Conservation (phyloP, 1,140 invertebrate species). For the Meloidogyne hapla region DNA sequence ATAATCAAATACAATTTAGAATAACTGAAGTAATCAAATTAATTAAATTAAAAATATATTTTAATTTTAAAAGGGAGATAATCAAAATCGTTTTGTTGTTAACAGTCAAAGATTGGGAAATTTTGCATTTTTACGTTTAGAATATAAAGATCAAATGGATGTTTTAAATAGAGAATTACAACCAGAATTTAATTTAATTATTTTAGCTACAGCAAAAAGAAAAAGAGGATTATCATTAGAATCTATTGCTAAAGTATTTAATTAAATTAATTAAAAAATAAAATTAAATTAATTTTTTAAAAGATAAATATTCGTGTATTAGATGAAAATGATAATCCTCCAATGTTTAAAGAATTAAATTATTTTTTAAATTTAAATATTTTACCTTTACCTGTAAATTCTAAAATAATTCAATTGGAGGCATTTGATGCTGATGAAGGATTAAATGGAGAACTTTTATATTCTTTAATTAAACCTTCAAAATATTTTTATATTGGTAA, state of each 20-base stretch:
- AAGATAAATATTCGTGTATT: conserved; percentile 36
- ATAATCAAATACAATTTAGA: conserved; percentile 46
- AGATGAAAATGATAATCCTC: conserved; percentile 48
- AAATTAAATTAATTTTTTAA: not conserved
- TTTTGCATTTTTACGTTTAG: conserved; percentile 50
- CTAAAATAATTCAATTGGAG: conserved; percentile 40
- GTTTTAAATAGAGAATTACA: conserved; percentile 51
- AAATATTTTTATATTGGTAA: conserved; percentile 42
- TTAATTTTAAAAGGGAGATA: conserved; percentile 40
- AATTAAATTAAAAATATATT: conserved; percentile 8
- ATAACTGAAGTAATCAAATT: conserved; percentile 40
- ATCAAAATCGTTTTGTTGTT: conserved; percentile 38
- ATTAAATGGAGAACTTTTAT: conserved; percentile 49
- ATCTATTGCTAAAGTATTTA: conserved; percentile 30
- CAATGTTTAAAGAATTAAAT: conserved; percentile 43
- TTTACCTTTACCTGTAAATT: conserved; percentile 41
- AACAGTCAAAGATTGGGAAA: conserved; percentile 38
- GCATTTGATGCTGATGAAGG: conserved; percentile 52
- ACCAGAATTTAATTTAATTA: conserved; percentile 37
- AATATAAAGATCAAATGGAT: conserved; percentile 39
- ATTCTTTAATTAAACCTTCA: conserved; percentile 29
- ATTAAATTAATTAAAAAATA: too few relatives aligned
- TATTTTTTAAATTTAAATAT: conserved; percentile 45
- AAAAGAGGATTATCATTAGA: conserved; percentile 47
- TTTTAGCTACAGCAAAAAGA: conserved; percentile 44